Percentiles rank a stretch among this genome's conserved stretches.
Conservation (phyloP, 2,113 vertebrate genomes). For the Salvelinus fontinalis region DNA sequence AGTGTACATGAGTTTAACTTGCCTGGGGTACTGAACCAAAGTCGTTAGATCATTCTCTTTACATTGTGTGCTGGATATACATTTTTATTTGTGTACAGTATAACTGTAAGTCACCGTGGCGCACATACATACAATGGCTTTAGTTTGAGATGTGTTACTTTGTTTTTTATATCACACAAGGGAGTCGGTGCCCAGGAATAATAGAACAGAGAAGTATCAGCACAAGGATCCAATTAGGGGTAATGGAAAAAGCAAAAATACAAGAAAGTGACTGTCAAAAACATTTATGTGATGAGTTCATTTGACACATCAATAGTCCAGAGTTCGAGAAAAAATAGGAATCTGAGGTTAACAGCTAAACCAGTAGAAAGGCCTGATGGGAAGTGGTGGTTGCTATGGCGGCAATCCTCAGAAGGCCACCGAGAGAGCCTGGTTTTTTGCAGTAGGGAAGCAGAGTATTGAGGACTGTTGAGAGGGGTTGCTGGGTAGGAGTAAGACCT, state of each 20-base stretch:
- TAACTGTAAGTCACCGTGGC: slow-evolving; percentile 56
- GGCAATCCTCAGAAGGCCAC: slow-evolving; percentile 39
- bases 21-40: slow-evolving; percentile 73
- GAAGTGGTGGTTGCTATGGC: slow-evolving; percentile 61
- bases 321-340: slow-evolving; percentile 43
- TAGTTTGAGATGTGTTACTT: slow-evolving; percentile 32
- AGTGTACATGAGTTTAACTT: slow-evolving; percentile 68
- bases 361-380: slow-evolving; percentile 57
- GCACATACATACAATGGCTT: slow-evolving; percentile 47
- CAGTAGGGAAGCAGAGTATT: slow-evolving; percentile 38
- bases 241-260: neutral
- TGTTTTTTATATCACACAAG: slow-evolving; percentile 25
- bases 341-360: slow-evolving; percentile 18
- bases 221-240: neutral
- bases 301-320: neutral
- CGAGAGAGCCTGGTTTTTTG: slow-evolving; percentile 34
- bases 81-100: slow-evolving; percentile 64
- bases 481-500: slow-evolving; percentile 24
- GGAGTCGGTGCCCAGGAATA: slow-evolving; percentile 23
- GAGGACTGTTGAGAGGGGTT: slow-evolving; percentile 49
- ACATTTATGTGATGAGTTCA: neutral
- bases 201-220: slow-evolving; percentile 23
- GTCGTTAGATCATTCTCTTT: slow-evolving; percentile 63
- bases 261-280: slow-evolving; percentile 5
- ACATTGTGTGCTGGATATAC: slow-evolving; percentile 56